Base-by-base conservation (phyloP, 2,888 invertebrate species). In the Alentia gelatinosa region DNA sequence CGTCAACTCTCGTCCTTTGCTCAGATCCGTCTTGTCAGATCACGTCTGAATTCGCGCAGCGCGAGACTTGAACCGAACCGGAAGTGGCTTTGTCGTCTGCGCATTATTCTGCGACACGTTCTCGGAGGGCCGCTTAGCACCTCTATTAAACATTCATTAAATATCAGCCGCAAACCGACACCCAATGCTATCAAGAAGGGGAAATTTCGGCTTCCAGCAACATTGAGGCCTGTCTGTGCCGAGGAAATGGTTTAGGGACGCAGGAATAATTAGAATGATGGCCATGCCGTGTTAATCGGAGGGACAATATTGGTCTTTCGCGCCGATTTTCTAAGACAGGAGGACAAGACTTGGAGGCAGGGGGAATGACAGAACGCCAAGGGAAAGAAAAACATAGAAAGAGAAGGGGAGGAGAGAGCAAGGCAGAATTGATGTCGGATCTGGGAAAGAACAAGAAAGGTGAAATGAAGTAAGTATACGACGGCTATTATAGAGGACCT, bases 71-170 rank as follows among this genome's bases (percentile, higher is more conserved):
- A 86, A 86, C 47, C 86, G 33, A 47, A 42, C 30, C 86, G 86
- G 86, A 86, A 5, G 86, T 47, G n/a, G 86, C 86, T 86, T 86
- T 86, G 86, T 86, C 47, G 47, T 33, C 33, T 26, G 50, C 47
- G 23, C 86, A 47, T 86, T 86, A 86, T 86, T 86, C 86, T 42
- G 86, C 86, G 86, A 86, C 86, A 86, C 86, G 86, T 86, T 47
- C 86, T 26, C 47, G 23, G 86, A 47, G 50, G 86, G 33, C 47
- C 50, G 86, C 86, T 86, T 86, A 86, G 47, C 86, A 47, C 86
- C 86, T 42, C 86, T 47, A 50, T 86, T 47, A 50, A 86, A 42
- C 33, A 86, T 23, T 86, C 86, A 86, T 86, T 86, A 86, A 86
- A 86, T 47, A 86, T 47, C 23, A 39, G 47, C 19, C 33, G 86